phyloP scores from a whole-genome alignment of 2,797 vertebrate genomes.

The Acanthiza pusilla region DNA sequence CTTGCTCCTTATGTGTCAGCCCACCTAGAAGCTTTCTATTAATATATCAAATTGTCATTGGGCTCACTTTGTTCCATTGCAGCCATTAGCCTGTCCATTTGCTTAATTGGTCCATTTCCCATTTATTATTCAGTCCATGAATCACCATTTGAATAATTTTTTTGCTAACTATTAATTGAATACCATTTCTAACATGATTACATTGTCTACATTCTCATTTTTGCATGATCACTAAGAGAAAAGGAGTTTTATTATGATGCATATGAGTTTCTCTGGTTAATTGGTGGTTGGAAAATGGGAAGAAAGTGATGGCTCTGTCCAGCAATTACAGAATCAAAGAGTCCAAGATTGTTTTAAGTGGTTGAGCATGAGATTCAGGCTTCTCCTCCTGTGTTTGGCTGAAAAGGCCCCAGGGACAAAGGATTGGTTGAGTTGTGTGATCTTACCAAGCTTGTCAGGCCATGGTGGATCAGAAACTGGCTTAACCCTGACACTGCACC shows the following conservation, averaged over 20 bases:
- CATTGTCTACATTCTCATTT: background rate
- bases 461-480: background rate
- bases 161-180: constrained; percentile 27
- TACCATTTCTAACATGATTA: background rate
- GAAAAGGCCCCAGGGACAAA: background rate
- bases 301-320: background rate
- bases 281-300: background rate
- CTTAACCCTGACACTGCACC: background rate
- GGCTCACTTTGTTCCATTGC: background rate
- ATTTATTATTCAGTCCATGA: background rate
- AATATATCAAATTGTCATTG: background rate
- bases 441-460: background rate
- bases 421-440: background rate
- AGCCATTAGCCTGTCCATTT: background rate
- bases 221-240: background rate
- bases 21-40: background rate
- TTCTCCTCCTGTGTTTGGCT: background rate
- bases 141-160: constrained; percentile 24
- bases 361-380: background rate
- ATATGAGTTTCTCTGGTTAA: background rate
- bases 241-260: background rate
- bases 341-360: background rate
- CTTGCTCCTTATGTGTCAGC: background rate
- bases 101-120: background rate
- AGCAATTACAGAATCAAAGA: background rate